Evolutionary conservation across 2,797 vertebrate species (phyloP), one percentile per base, ranked within the genome.

Genomic region (Borostomias antarcticus): DNA sequence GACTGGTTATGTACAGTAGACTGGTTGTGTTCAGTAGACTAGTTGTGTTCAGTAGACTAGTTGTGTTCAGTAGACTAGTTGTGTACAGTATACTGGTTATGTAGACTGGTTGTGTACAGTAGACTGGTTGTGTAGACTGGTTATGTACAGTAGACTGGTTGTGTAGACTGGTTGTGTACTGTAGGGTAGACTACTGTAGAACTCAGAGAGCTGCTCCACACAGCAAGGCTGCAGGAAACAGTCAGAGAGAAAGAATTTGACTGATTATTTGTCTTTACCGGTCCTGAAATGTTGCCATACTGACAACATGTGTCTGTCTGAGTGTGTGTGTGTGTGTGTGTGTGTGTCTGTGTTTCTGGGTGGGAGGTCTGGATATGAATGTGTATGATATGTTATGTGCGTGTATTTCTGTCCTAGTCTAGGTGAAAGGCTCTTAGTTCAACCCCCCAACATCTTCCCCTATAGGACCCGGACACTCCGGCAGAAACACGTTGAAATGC

Each of bases 211-310:
- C 47, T 33, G 56, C 25, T 53, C 58, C 13, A 62, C 28, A 48
- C 64, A 21, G 70, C 11, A 8, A 30, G n/a, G 25, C 11, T 25
- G 29, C 51, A 58, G 28, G 33, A 30, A 62, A 19, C 51, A 21
- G 29, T 50, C 51, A 63, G 58, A 52, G 33, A 66, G 56, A 53
- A 72, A 35, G 66, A 60, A 74, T 72, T 48, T 51, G 1, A 21
- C 48, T n/a, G 67, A 60, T 76, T 71, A 69, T 74, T 76, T 71
- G 43, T 69, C 70, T 79, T 79, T 51, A 30, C 67, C 35, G 17
- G 40, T 64, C 56, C 47, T 66, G 37, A 51, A 59, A 29, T 61
- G 58, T 37, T 59, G 37, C 47, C 17, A 52, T 57, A 29, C 25
- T 40, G 61, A 61, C 21, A 62, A 58, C 54, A 35, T 4, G 28